Evolutionary conservation across 2,888 invertebrate genomes (phyloP), one percentile per base, ranked within the genome.

Genomic region (Monopis laevigella): DNA sequence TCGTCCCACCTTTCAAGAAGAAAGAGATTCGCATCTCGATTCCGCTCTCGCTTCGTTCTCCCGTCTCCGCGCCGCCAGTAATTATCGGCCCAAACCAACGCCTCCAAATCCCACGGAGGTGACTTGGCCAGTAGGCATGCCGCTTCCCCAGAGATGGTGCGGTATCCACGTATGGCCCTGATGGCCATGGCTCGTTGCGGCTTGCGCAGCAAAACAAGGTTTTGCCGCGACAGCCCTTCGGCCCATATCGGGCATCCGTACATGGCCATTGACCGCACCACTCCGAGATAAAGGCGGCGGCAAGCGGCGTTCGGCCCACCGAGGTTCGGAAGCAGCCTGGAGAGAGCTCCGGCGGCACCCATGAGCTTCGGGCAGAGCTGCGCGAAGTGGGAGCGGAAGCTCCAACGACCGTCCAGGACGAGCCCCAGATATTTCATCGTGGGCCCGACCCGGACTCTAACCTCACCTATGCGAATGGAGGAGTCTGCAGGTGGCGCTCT

Each of bases 401-500:
- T 27, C 46, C 44, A 46, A 1, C 39, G 8, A 17, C 43, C 26
- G 11, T 50, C 46, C 12, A 47, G 27, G 0, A 40, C 5, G 7
- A 49, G 45, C 1, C 48, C 48, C 12, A 49, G 41, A 5, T 48
- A 45, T 13, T 46, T 40, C n/a, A 46, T 32, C 1, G 42, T 13
- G 2, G 45, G 5, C 34, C 10, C 12, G 2, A 49, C 44, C 0
- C 6, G 13, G 38, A 47, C 40, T 1, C 12, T 3, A 10, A 46
- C 11, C 2, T 28, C 39, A 3, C 39, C 24, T 26, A 16, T 28
- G 13, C 26, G n/a, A 14, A 39, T 17, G 2, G 26, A 12, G n/a
- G 13, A 3, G 7, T 32, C 21, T 7, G 8, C 19, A 6, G 16
- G 19, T 11, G 34, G 5, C 10, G 17, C 29, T 4, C 14, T 29